Percentiles rank a stretch among this genome's conserved stretches.
These are phyloP conservation scores for Osmerus mordax DNA, from an alignment of 2,113 vertebrate species.

Conservation along the genomic window DNA sequence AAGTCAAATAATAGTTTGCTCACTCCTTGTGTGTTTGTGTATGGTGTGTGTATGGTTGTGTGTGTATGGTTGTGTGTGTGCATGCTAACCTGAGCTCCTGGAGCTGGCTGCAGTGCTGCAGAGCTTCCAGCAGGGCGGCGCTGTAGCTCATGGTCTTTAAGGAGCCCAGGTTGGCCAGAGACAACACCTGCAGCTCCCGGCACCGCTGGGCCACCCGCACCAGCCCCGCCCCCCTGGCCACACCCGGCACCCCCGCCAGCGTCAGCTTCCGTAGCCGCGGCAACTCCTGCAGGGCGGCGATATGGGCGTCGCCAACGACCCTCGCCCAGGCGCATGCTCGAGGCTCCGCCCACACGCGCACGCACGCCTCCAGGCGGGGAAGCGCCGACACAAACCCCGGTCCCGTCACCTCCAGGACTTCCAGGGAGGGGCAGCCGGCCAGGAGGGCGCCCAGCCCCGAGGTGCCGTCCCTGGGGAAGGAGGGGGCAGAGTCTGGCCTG, in stretches of 20 bases:
- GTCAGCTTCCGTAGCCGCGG: slow-evolving; percentile 81
- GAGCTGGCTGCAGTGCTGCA: slow-evolving; percentile 84
- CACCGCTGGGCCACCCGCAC: slow-evolving; percentile 80
- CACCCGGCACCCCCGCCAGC: slow-evolving; percentile 88
- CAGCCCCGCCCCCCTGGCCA: slow-evolving; percentile 85
- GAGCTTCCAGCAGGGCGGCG: slow-evolving; percentile 82
- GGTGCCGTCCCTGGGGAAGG: slow-evolving; percentile 57
- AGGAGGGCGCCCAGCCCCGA: slow-evolving; percentile 79
- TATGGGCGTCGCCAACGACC: slow-evolving; percentile 79
- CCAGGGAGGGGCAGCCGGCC: slow-evolving; percentile 75
- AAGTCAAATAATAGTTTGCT: background rate
- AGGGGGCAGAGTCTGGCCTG: slow-evolving; percentile 41
- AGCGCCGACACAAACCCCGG: slow-evolving; percentile 89
- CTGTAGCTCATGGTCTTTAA: slow-evolving; percentile 87
- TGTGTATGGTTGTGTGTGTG: background rate
- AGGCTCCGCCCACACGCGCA: slow-evolving; percentile 77
- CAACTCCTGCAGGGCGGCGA: slow-evolving; percentile 82
- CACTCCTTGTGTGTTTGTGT: too few species aligned
- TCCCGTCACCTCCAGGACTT: slow-evolving; percentile 87
- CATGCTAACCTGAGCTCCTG: slow-evolving; percentile 89
- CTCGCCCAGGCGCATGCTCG: slow-evolving; percentile 83
- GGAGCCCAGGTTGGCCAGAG: slow-evolving; percentile 88
- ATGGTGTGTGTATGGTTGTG: background rate
- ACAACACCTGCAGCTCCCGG: slow-evolving; percentile 82
- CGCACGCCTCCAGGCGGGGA: slow-evolving; percentile 89